Base-by-base conservation (phyloP, 53 echinoderm and acorn worm genomes). In the Astropecten irregularis region DNA sequence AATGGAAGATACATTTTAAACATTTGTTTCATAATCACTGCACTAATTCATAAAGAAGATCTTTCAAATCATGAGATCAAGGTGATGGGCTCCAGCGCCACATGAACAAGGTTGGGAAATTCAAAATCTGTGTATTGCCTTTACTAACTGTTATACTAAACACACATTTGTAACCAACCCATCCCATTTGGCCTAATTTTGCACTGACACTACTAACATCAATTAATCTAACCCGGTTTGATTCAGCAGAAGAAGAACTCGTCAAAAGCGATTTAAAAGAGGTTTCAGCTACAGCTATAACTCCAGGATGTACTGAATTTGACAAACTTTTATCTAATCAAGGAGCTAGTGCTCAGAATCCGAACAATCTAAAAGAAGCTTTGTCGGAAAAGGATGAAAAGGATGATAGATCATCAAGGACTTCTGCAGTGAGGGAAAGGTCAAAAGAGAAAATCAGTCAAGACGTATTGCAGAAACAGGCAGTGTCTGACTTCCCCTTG, bases 201-300 rank as follows among this genome's bases (percentile, higher is more conserved):
- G 62, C 79, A 79, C 79, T 62, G 56, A 79, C 79, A 62, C 20
- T 11, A 79, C 48, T 79, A 79, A 79, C 39, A 39, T 39, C 33
- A 7, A 15, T 62, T 44, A 61, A 19, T 79, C 62, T 42, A 79
- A 79, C 62, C 79, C 79, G 31, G 61, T 79, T 61, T 60, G 60
- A 62, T 18, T 47, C 48, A 42, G 56, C 79, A 79, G 79, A 62
- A 33, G 58, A 56, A 38, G 76, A 76, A 40, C 32, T 40, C 28
- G 57, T 36, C 76, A 76, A 42, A 58, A 76, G 56, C 28, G 52
- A 71, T 31, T 33, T 36, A 14, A 71, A 49, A 30, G 50, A 71
- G 51, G 52, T 71, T 71, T 71, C 71, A 52, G 22, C 71, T 16
- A 34, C 71, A 20, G 44, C 25, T 69, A 49, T 40, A 29, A 33